These are phyloP conservation scores for Cranoglanis bouderius DNA, from an alignment of 2,113 vertebrate genomes.

Conservation along the genomic window DNA sequence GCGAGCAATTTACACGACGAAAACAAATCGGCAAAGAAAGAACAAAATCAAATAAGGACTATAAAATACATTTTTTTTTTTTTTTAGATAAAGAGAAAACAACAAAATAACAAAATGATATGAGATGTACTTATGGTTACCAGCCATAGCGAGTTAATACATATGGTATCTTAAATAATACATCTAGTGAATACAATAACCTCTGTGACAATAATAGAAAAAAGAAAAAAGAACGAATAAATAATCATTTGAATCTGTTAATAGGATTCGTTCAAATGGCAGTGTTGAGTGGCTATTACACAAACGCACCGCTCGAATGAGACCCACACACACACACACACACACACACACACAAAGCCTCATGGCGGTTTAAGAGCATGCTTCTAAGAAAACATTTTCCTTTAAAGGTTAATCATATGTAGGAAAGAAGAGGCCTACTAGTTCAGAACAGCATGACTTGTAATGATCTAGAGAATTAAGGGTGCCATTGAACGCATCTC, in stretches of 20 bases:
- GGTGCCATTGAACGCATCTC: not conserved
- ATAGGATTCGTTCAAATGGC: slow-evolving; percentile 71
- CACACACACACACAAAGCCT: not conserved
- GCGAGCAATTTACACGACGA: slow-evolving; percentile 1
- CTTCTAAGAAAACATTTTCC: not conserved
- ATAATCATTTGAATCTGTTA: slow-evolving; percentile 82
- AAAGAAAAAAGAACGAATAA: slow-evolving; percentile 80
- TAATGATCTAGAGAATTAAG: not conserved
- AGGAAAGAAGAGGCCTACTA: slow-evolving; percentile 16
- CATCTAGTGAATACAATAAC: slow-evolving; percentile 80
- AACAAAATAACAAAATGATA: slow-evolving; percentile 69
- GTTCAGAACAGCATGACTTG: slow-evolving; percentile 1
- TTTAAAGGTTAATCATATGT: slow-evolving; percentile 28
- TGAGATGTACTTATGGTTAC: slow-evolving; percentile 90
- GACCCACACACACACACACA: slow-evolving; percentile 18
- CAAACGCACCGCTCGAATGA: slow-evolving; percentile 29
- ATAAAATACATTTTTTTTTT: slow-evolving; percentile 63
- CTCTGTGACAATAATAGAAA: slow-evolving; percentile 77
- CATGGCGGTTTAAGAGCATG: not conserved
- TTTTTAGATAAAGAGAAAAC: slow-evolving; percentile 49
- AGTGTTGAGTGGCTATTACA: slow-evolving; percentile 61
- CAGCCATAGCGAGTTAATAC: slow-evolving; percentile 96
- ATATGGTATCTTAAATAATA: slow-evolving; percentile 92
- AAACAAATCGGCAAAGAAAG: slow-evolving; percentile 38
- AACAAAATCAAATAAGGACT: slow-evolving; percentile 51